A percentile compares a stretch with the other conserved stretches of the same genome.
Conservation (phyloP, 1,140 invertebrate species). For the Drosophila carrolli region DNA sequence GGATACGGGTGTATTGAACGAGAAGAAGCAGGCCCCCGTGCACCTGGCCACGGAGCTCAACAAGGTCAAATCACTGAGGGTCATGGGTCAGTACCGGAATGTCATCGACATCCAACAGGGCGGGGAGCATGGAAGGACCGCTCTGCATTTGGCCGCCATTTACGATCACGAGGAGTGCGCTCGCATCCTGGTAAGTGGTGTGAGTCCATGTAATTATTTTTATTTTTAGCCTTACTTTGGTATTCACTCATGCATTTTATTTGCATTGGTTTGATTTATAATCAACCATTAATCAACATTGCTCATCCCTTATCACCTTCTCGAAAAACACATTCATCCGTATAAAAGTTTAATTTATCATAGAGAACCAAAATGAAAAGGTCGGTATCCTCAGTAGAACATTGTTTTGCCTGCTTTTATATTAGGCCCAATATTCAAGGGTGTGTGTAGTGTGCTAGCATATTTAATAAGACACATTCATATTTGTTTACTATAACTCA, state of each 20-base stretch:
- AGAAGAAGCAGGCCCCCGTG: conserved; percentile 90
- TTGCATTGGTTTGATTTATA: conserved; percentile 46
- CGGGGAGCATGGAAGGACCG: conserved; percentile 92
- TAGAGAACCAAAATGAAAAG: conserved; percentile 39
- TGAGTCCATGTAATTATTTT: conserved; percentile 62
- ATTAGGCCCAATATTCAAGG: background rate
- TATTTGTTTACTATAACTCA: conserved; percentile 36
- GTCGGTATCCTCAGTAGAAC: conserved; percentile 56
- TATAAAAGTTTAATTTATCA: conserved; percentile 61
- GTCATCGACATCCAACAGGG: conserved; percentile 89
- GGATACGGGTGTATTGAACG: conserved; percentile 89
- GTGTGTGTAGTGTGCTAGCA: conserved; percentile 2
- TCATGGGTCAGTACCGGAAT: conserved; percentile 88
- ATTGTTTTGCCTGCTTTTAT: conserved; percentile 51
- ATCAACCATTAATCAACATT: conserved; percentile 61
- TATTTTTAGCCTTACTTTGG: conserved; percentile 32
- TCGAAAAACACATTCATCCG: conserved; percentile 18
- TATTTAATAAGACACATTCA: conserved; percentile 19
- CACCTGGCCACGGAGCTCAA: conserved; percentile 92
- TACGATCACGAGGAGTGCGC: conserved; percentile 92
- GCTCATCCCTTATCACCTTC: conserved; percentile 1
- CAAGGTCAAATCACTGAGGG: conserved; percentile 88
- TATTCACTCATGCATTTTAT: conserved; percentile 50
- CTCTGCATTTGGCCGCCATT: conserved; percentile 92
- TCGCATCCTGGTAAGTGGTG: conserved; percentile 89